Evolutionary conservation across 2,797 vertebrate genomes (phyloP), one percentile per base, ranked within the genome.

Genomic region (Coilia nasus): DNA sequence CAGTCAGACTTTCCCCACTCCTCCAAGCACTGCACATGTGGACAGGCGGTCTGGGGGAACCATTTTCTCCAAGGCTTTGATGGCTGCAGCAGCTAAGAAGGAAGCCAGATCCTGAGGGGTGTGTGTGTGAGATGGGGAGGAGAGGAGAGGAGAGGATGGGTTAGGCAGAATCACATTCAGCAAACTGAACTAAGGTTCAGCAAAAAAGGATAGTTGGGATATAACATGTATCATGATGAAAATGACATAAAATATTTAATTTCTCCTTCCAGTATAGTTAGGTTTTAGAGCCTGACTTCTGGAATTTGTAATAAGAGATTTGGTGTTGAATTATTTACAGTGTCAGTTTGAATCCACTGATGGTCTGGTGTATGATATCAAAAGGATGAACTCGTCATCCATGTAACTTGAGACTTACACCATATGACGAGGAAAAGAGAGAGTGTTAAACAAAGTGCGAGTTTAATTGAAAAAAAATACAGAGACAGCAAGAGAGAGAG

Each of bases 11-110:
- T 78, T 78, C 71, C 71, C 19, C 71, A 21, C 71, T 78, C 31
- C 31, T 44, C 71, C 31, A 21, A 5, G 10, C 93, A 91, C 87
- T 87, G 90, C 87, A 94, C 88, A 91, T 81, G 87, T 84, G 89
- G 0, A 60, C 90, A 90, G 90, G 89, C 88, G 89, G 88, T 91
- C 91, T 93, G 71, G 71, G 7, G 71, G 71, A 78, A 5, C 35
- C 71, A 78, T 78, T 78, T 78, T 78, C 71, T 78, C 35, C 9
- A 19, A 78, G 7, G 90, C 89, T 88, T 90, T 64, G 67, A 84
- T 50, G 83, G 86, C 87, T 91, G 25, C 81, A 56, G 87, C 86
- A 84, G 86, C 85, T 31, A 88, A 83, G 80, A 56, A 44, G 82
- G 64, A 88, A 85, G 46, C 87, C 81, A 80, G 81, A 64, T 80